These are phyloP conservation scores for Drosophila kohkoa DNA, from an alignment of 1,140 invertebrate species.

Conservation along the genomic window DNA sequence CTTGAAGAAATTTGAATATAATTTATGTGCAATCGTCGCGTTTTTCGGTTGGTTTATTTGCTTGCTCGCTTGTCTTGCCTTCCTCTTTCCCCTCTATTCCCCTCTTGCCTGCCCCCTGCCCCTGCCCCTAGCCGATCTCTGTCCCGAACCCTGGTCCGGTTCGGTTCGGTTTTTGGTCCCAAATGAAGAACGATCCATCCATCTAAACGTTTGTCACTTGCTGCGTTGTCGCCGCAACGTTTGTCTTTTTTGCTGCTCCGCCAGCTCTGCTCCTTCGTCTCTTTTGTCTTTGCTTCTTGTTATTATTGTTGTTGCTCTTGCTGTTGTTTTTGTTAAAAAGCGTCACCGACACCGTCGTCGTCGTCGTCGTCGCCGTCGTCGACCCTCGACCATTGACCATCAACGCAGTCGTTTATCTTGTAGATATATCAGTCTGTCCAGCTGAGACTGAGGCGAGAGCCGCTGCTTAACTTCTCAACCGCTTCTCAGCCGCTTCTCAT, in stretches of 20 bases:
- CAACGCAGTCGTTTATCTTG: constrained; percentile 61
- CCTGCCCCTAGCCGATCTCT: not conserved
- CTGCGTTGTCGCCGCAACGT: constrained; percentile 77
- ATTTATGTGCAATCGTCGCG: constrained; percentile 83
- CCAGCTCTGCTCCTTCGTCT: constrained; percentile 74
- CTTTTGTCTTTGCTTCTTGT: constrained; percentile 44
- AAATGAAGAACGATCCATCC: constrained; percentile 77
- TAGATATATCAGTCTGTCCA: constrained; percentile 64
- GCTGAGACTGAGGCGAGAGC: constrained; percentile 31
- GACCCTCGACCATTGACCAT: constrained; percentile 40
- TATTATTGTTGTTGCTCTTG: constrained; percentile 5
- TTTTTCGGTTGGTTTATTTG: constrained; percentile 75
- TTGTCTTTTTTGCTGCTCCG: constrained; percentile 71
- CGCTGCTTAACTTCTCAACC: constrained; percentile 7
- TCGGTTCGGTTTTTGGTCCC: constrained; percentile 34
- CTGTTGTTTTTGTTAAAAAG: constrained; percentile 27
- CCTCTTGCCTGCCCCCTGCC: not conserved
- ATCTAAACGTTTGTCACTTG: constrained; percentile 83
- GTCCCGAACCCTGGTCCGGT: constrained; percentile 16
- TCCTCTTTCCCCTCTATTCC: not conserved
- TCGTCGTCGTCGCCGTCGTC: not conserved
- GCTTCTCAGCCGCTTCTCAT: too few species aligned
- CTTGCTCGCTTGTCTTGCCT: constrained; percentile 19
- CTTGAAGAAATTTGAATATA: constrained; percentile 82
- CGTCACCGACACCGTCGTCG: constrained; percentile 30